Evolutionary conservation across 1,140 invertebrate species (phyloP).

Genomic region (Marisa cornuarietis): DNA sequence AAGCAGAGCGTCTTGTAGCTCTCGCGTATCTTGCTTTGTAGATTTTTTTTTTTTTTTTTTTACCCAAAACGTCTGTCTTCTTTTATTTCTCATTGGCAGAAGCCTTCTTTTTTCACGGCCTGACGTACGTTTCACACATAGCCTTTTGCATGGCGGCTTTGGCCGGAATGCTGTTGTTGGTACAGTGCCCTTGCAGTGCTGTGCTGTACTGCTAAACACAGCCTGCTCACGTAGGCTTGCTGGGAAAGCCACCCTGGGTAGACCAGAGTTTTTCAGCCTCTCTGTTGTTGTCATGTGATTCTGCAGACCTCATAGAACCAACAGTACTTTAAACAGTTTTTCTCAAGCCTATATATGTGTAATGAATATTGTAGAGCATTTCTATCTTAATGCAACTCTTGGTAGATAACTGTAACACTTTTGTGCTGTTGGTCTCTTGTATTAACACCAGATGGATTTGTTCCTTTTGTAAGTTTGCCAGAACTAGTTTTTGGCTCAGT

Average conservation of each 20-base stretch:
- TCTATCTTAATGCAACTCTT: conserved; percentile 12
- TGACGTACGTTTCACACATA: conserved; percentile 5
- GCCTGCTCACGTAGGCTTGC: too few relatives aligned
- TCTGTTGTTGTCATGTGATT: conserved; percentile 58
- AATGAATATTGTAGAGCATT: conserved; percentile 19
- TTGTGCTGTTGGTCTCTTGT: neutral
- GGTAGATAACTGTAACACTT: conserved; percentile 19
- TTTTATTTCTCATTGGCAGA: conserved; percentile 24
- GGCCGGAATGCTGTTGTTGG: neutral
- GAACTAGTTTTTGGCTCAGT: too few relatives aligned
- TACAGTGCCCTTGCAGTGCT: too few relatives aligned
- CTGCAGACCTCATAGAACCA: conserved; percentile 43
- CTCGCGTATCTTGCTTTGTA: conserved; percentile 28
- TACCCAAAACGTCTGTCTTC: conserved; percentile 16
- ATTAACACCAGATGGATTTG: too few relatives aligned
- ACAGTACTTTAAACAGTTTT: conserved; percentile 7
- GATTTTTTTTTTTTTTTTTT: conserved; percentile 20
- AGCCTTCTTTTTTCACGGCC: neutral
- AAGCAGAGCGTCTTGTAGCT: conserved; percentile 34
- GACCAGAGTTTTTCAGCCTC: too few relatives aligned
- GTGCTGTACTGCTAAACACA: too few relatives aligned
- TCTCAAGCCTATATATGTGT: conserved; percentile 8
- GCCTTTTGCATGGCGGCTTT: conserved; percentile 37
- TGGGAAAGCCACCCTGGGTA: too few relatives aligned
- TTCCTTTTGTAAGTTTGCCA: too few relatives aligned